phyloP scores from a whole-genome alignment of 2,888 invertebrate genomes.

The Erpobdella octoculata region DNA sequence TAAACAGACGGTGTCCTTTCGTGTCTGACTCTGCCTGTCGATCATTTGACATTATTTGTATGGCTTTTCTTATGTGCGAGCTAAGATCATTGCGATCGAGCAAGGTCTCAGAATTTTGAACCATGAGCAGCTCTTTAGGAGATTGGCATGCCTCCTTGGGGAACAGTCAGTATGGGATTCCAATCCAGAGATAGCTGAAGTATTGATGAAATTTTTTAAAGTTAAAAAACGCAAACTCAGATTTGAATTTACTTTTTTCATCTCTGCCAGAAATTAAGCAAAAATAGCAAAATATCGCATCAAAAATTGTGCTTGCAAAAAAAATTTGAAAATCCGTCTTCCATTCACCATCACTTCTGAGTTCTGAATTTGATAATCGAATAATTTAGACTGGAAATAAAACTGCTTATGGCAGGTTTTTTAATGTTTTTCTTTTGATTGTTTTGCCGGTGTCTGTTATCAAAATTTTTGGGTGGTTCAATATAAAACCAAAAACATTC shows the following conservation, averaged over 20 bases:
- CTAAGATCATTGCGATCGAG: constrained; percentile 44
- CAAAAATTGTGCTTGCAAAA: no score
- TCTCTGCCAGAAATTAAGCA: constrained; percentile 47
- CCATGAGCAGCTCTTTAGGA: constrained; percentile 43
- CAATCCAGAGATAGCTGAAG: constrained; percentile 52
- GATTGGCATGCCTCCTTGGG: constrained; percentile 46
- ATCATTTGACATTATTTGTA: constrained; percentile 45
- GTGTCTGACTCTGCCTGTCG: constrained; percentile 49
- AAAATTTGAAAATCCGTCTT: no score
- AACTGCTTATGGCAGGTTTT: no score
- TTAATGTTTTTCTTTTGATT: no score
- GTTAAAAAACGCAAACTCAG: constrained; percentile 44
- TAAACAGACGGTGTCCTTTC: constrained; percentile 50
- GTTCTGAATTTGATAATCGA: no score
- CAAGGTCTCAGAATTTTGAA: constrained; percentile 45
- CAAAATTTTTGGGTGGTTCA: constrained; percentile 46
- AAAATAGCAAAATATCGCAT: no score
- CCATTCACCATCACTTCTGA: no score
- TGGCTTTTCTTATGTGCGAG: constrained; percentile 48
- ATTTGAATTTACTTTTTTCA: constrained; percentile 42
- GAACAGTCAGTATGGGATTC: constrained; percentile 47
- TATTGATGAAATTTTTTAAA: constrained; percentile 50
- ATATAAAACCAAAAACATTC: constrained; percentile 50
- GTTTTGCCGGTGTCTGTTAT: constrained; percentile 48
- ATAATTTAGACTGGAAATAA: no score